Base-by-base conservation (phyloP, 2,888 invertebrate species). In the Leptodirus hochenwartii region DNA sequence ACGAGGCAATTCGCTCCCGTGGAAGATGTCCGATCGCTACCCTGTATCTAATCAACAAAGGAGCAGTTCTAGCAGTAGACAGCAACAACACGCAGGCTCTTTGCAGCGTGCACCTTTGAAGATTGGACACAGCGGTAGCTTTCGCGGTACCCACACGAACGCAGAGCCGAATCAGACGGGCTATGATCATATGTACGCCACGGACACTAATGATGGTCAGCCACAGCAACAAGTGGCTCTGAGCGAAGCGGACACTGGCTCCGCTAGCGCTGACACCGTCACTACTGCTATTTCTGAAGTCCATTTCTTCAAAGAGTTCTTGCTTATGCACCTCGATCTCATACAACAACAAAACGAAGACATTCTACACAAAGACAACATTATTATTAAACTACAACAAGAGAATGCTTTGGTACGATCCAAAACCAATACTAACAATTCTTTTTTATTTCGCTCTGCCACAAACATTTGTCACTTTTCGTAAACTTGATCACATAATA, bases 341-440 rank as follows among this genome's bases (percentile, higher is more conserved):
- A 82, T 88, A 49, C 85, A 87, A 52, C 82, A 85, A 55, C 87
- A 88, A 56, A 81, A 81, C 46, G 84, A 87, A 47, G 69, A 77
- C 44, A 65, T 88, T 38, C 64, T 70, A 40, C 72, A 72, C 42
- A 81, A 78, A 54, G 85, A 88, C 43, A 80, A 77, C 50, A 61
- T 73, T 30, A 65, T 81, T 38, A 67, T 70, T 34, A 62, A 69
- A 31, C 58, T 84, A 17, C 67, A 68, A 47, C 68, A 72, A 44
- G 85, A 87, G 57, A 78, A 81, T 60, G 76, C 78, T 51, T 65
- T 71, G 53, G 76, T 88, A 61, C 63, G 29, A 31, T n/a, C n/a
- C n/a, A n/a, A n/a, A n/a, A n/a, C n/a, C n/a, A n/a, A n/a, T n/a
- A n/a, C n/a, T n/a, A n/a, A n/a, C n/a, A n/a, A n/a, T n/a, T n/a